Conservation (phyloP, 2,888 invertebrate genomes). For the Beris morrisii region DNA sequence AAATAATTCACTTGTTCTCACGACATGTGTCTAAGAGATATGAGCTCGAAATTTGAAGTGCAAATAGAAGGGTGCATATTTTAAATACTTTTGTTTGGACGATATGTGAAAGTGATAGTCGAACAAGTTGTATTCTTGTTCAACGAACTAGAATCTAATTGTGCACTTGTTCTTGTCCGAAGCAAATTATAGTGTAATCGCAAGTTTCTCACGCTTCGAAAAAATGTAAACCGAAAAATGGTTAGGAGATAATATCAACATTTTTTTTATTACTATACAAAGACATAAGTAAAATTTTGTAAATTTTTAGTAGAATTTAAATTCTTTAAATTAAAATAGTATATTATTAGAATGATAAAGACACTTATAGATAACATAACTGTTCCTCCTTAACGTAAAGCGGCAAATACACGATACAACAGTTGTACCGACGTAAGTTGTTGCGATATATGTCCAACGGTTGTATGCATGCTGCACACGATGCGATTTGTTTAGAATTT, state of each 20-base stretch:
- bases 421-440: too few relatives aligned
- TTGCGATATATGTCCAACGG: too few relatives aligned
- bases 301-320: too few relatives aligned
- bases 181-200: slow-evolving; percentile 6
- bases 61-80: slow-evolving; percentile 18
- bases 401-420: too few relatives aligned
- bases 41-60: slow-evolving; percentile 19
- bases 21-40: slow-evolving; percentile 37
- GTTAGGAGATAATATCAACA: neutral
- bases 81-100: neutral
- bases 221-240: neutral
- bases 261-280: too few relatives aligned
- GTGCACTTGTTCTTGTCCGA: slow-evolving; percentile 27
- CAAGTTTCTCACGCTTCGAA: slow-evolving; percentile 14
- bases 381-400: too few relatives aligned
- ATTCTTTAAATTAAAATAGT: too few relatives aligned
- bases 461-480: too few relatives aligned
- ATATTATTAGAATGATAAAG: too few relatives aligned
- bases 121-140: neutral
- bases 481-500: too few relatives aligned
- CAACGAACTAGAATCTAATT: neutral
- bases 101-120: neutral
- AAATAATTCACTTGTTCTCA: slow-evolving; percentile 34
- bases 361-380: too few relatives aligned
- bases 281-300: too few relatives aligned